Base-by-base conservation (phyloP, 2,797 vertebrate genomes). In the Crocodylus rhombifer region DNA sequence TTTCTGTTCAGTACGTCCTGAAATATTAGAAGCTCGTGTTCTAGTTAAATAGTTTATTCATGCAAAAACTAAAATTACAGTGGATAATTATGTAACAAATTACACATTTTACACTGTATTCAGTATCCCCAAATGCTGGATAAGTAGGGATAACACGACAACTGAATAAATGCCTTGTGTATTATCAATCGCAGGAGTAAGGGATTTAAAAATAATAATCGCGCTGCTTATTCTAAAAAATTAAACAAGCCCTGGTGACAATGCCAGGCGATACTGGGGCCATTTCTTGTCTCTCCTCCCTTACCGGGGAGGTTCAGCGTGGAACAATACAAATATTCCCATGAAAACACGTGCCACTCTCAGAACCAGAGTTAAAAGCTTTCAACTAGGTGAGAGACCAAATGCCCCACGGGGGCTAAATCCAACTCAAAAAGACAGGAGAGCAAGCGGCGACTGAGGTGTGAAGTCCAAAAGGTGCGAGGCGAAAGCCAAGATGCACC, bases 41-140 rank as follows among this genome's bases (percentile, higher is more conserved):
- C 78, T 84, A 94, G 94, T 91, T 87, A 87, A 90, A 77, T 26
- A 82, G 82, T 65, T 91, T 82, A 74, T 88, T 81, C 87, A 79
- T 84, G 87, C 30, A 73, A 79, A 90, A 76, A 5, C 69, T 58
- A 18, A 82, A 91, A 73, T 82, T 74, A 56, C 30, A 64, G 57
- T 3, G 20, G 55, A 30, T 69, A 87, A 87, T 83, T 91, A 63
- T 4, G 55, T 73, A 87, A 78, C 17, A 82, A 87, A 92, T 77
- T 14, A 80, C 81, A 71, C 61, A 26, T 90, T 90, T 82, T 6
- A 62, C 69, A 9, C 82, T 6, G 55, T 20, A 77, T 88, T 94
- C 81, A 6, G 84, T 84, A 82, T 7, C 83, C 17, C 33, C 2
- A 78, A 87, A 77, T 2, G 28, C 25, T 4, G 77, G 79, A 69